These are phyloP conservation scores for Apis cerana DNA, from an alignment of 1,140 invertebrate species.

Conservation along the genomic window DNA sequence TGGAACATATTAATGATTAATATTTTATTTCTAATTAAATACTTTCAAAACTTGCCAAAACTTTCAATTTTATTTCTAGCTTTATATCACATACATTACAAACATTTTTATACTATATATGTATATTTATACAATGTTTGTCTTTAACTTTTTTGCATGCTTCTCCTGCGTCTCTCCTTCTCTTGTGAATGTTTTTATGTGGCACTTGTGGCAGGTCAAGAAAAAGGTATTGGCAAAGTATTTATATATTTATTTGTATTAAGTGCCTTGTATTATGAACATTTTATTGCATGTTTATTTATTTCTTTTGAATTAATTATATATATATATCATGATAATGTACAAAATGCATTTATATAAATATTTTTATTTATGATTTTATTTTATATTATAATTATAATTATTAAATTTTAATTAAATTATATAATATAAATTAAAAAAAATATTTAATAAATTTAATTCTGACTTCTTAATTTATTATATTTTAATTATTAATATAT, in stretches of 20 bases:
- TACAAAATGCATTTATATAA: neutral
- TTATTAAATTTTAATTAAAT: neutral
- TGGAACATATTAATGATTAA: constrained; percentile 24
- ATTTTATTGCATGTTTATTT: constrained; percentile 28
- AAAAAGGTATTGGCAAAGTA: constrained; percentile 83
- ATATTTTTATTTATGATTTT: neutral
- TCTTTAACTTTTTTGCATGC: constrained; percentile 84
- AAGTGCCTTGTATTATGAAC: constrained; percentile 57
- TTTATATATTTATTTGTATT: constrained; percentile 71
- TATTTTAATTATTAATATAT: neutral
- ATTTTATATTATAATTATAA: neutral
- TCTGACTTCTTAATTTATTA: neutral
- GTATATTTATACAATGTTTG: constrained; percentile 78
- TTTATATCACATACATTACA: constrained; percentile 56
- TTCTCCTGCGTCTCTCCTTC: constrained; percentile 81
- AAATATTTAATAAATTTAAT: neutral
- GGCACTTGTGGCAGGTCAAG: constrained; percentile 83
- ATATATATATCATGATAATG: constrained; percentile 1
- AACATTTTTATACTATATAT: constrained; percentile 67
- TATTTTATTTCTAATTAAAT: constrained; percentile 37
- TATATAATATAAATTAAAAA: neutral
- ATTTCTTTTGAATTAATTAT: constrained; percentile 12
- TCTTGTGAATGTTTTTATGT: constrained; percentile 84
- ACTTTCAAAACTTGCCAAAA: neutral
- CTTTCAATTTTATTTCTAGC: constrained; percentile 41